Conservation (phyloP, 2,797 vertebrate species). For the Sebastes ruberrimus region DNA sequence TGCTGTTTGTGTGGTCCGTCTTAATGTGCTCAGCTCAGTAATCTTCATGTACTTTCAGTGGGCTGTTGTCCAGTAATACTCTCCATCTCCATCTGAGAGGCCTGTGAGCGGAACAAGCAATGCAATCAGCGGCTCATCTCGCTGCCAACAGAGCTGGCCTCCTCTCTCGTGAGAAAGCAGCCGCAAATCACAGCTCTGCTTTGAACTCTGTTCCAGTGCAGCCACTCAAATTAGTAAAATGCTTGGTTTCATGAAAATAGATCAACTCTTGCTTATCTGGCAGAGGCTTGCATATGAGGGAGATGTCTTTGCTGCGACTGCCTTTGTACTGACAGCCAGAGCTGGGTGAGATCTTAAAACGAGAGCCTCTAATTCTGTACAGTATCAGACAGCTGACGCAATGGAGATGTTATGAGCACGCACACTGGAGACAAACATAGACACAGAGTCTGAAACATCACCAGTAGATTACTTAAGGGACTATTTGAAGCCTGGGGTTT, state of each 20-base stretch:
- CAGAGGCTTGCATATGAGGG: slow-evolving; percentile 54
- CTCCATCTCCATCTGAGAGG: slow-evolving; percentile 66
- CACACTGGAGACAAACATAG: slow-evolving; percentile 31
- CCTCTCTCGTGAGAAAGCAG: slow-evolving; percentile 60
- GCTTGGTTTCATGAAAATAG: slow-evolving; percentile 65
- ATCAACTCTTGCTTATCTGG: slow-evolving; percentile 73
- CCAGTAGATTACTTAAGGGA: slow-evolving; percentile 5
- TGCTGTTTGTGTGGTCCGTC: slow-evolving; percentile 66
- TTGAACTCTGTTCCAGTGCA: slow-evolving; percentile 77
- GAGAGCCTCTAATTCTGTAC: slow-evolving; percentile 46
- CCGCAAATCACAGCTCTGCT: slow-evolving; percentile 73
- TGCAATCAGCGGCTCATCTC: slow-evolving; percentile 77
- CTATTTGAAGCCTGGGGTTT: slow-evolving; percentile 11
- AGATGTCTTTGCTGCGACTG: slow-evolving; percentile 49
- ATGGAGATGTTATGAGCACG: slow-evolving; percentile 23
- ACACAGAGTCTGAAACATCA: slow-evolving; percentile 8
- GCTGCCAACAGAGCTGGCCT: slow-evolving; percentile 62
- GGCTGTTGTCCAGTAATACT: slow-evolving; percentile 71
- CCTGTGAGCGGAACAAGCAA: slow-evolving; percentile 69
- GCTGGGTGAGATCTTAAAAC: slow-evolving; percentile 48
- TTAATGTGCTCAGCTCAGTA: slow-evolving; percentile 68
- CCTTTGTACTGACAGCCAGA: slow-evolving; percentile 67
- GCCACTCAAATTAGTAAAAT: slow-evolving; percentile 78
- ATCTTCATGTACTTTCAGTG: slow-evolving; percentile 76
- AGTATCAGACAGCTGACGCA: slow-evolving; percentile 55